Percentiles rank a stretch among this genome's conserved stretches.
Conservation (phyloP, 2,888 invertebrate genomes). For the Endomychus coccineus region DNA sequence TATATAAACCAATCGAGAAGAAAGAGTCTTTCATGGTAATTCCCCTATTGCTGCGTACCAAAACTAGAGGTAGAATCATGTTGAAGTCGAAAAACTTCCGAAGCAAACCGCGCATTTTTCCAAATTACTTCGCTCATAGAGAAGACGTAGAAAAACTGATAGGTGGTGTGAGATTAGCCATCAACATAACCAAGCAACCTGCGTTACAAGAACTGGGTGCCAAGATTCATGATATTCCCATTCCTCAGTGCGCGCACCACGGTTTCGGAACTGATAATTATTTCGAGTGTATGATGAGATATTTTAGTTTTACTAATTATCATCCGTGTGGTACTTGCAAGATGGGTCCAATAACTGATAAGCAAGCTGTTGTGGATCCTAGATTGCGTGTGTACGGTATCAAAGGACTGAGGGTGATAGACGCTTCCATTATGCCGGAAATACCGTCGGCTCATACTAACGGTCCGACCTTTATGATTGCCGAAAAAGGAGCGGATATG, state of each 20-base stretch:
- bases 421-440: constrained; percentile 73
- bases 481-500: constrained; percentile 68
- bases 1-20: constrained; percentile 37
- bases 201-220: constrained; percentile 54
- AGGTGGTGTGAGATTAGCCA: constrained; percentile 54
- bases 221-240: constrained; percentile 52
- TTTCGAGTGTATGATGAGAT: constrained; percentile 60
- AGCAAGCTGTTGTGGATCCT: constrained; percentile 57
- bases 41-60: constrained; percentile 52
- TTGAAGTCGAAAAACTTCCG: constrained; percentile 49
- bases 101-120: constrained; percentile 52
- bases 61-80: constrained; percentile 52
- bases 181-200: constrained; percentile 52
- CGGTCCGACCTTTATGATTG: constrained; percentile 72
- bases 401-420: constrained; percentile 61
- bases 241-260: constrained; percentile 53
- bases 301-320: constrained; percentile 63
- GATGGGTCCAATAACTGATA: constrained; percentile 54
- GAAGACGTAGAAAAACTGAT: constrained; percentile 60
- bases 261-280: constrained; percentile 59
- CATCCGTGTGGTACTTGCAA: constrained; percentile 62
- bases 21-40: constrained; percentile 45
- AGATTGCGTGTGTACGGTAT: constrained; percentile 59
- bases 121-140: constrained; percentile 53
- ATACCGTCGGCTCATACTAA: constrained; percentile 72